Base-by-base conservation (phyloP, 2,113 vertebrate genomes). In the Cryptotis parvus region DNA sequence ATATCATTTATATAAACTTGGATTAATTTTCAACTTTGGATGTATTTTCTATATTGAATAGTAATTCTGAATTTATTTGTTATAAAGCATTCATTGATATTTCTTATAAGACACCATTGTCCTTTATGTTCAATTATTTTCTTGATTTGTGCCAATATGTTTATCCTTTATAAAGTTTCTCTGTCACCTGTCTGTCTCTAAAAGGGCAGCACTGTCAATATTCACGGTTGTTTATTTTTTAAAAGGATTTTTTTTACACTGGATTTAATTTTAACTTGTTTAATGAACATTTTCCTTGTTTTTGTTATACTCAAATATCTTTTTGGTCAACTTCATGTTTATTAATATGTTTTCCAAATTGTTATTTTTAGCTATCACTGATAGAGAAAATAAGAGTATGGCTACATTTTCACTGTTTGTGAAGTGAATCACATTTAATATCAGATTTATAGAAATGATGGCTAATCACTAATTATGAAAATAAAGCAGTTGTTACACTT, bases 371-470 rank as follows among this genome's bases (percentile, higher is more conserved):
- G 73, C 81, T 76, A 78, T 74, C 20, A 61, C 12, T 75, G 35
- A 11, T 9, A 29, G 4, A 0, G 2, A 73, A 7, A 1, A 9
- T 65, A 6, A 7, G 29, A 35, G 9, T 12, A 70, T 22, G 63
- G 26, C 27, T 8, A 27, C 9, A 29, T 29, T 2, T 35, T 73
- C 72, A 8, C 7, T 73, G 1, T 29, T 55, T 93, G 6, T 55
- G 15, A 94, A 55, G 8, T 73, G 24, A 37, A 37, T 68, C n/a
- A 93, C 27, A 58, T 12, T 88, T 45, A 58, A 35, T 45, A 16
- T 37, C 2, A 58, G 11, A 41, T 8, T 74, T 86, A 5, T 35
- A 37, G 69, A 70, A 33, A 43, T 70, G 29, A 31, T 43, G 10
- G 49, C 27, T 55, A n/a, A 35, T 91, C 49, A 84, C 22, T 61